Evolutionary conservation across 2,113 vertebrate genomes (phyloP), one percentile per base, ranked within the genome.

Genomic region (Talpa occidentalis): DNA sequence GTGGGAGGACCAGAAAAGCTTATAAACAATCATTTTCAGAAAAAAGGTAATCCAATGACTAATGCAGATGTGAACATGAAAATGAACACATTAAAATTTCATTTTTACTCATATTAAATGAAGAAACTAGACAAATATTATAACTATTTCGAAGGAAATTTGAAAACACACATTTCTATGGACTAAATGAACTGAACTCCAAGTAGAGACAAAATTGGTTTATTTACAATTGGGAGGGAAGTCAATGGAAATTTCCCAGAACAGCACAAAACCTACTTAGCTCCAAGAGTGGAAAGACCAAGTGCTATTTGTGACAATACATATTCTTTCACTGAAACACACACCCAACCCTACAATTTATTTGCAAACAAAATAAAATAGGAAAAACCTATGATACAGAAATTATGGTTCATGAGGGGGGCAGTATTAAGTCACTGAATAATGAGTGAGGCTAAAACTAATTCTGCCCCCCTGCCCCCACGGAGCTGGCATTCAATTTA

Each of bases 401-500:
- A 93, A 84, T 73, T n/a, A 81, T 54, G 5, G 1, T 64, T 92
- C 73, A 74, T 70, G 21, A 94, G 12, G 28, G 69, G 88, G 91
- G 2, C 4, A 79, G 19, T 70, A 62, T 62, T 85, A 80, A 64
- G 10, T 80, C 49, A 28, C 10, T 24, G 62, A 90, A 82, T 42
- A 17, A 2, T 76, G 24, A 79, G 12, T 90, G 59, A 95, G 40
- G 70, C 4, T 56, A 92, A 83, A 10, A 91, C 79, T 80, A 88
- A 90, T 73, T 93, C 73, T 78, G 56, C 10, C 49, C 56, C 24
- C 49, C 44, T n/a, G 10, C 44, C 44, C 44, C 44, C 44, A 44
- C 87, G 4, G 4, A 95, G 52, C 24, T 95, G 22, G 9, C 86
- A 91, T 67, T 92, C 35, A 88, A 82, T 74, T 91, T 85, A 35